These are phyloP conservation scores for Coregonus ussuriensis DNA, from an alignment of 2,797 vertebrate species.

Conservation along the genomic window DNA sequence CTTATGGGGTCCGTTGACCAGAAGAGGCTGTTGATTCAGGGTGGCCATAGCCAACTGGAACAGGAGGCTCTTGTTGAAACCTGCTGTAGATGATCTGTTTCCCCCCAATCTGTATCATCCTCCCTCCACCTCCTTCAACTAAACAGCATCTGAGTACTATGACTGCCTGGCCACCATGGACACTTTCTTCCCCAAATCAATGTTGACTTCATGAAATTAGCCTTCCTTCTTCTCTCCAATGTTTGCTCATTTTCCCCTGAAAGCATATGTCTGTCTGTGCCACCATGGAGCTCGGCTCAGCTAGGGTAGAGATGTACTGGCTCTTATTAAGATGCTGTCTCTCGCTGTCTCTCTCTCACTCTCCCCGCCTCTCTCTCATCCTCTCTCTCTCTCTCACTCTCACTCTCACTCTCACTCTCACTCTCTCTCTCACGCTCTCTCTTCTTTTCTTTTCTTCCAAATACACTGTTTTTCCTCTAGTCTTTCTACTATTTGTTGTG, in stretches of 20 bases:
- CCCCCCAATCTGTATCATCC: no score
- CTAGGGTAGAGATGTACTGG: neutral
- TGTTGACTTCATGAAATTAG: constrained; percentile 68
- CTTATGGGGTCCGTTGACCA: no score
- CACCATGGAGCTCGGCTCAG: neutral
- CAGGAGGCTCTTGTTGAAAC: no score
- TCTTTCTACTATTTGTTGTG: neutral
- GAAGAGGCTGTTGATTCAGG: neutral
- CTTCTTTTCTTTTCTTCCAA: neutral
- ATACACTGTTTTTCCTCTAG: neutral
- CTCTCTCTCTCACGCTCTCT: no score
- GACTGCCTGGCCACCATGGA: constrained; percentile 14
- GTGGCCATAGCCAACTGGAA: no score
- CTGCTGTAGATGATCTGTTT: no score
- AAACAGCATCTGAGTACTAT: neutral
- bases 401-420: no score
- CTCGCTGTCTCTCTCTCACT: constrained; percentile 60
- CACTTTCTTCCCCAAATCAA: constrained; percentile 45
- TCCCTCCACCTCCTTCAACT: no score
- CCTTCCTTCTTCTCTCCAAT: constrained; percentile 20
- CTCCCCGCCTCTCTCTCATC: neutral
- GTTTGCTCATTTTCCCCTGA: constrained; percentile 11
- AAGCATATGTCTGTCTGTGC: constrained; percentile 33
- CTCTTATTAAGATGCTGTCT: neutral
- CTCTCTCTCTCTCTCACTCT: neutral